A percentile compares a stretch with the other conserved stretches of the same genome.
Conservation (phyloP, 2,113 vertebrate genomes). For the Tyto alba region DNA sequence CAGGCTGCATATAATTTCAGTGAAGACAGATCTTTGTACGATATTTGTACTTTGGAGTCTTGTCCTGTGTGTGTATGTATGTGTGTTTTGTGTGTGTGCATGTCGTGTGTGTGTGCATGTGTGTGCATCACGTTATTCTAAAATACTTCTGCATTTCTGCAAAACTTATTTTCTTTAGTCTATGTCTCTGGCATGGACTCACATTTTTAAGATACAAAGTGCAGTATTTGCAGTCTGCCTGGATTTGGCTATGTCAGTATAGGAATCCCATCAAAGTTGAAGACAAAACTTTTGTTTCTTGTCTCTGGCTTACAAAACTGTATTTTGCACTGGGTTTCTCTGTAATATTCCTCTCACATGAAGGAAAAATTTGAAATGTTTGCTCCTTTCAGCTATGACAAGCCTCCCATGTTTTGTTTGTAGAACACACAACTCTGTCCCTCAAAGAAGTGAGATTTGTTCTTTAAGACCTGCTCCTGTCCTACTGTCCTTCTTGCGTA, state of each 20-base stretch:
- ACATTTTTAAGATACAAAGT: not conserved
- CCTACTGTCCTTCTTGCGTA: not conserved
- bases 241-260: not conserved
- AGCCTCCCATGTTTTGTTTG: not conserved
- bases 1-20: not conserved
- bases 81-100: too few relatives aligned
- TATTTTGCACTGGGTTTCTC: not conserved
- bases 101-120: too few relatives aligned
- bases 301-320: not conserved
- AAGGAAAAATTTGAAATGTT: not conserved
- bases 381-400: not conserved
- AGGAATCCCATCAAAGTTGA: not conserved
- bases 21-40: accelerated
- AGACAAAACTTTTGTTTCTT: not conserved
- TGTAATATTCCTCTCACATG: not conserved
- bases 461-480: not conserved
- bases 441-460: not conserved
- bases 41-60: not conserved
- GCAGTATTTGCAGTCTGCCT: not conserved
- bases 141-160: not conserved
- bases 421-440: not conserved
- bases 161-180: not conserved
- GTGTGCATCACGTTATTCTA: too few relatives aligned
- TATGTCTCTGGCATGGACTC: not conserved
- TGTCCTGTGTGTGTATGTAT: too few relatives aligned